Conservation (phyloP, 2,888 invertebrate species). For the Herminia tarsipennalis region DNA sequence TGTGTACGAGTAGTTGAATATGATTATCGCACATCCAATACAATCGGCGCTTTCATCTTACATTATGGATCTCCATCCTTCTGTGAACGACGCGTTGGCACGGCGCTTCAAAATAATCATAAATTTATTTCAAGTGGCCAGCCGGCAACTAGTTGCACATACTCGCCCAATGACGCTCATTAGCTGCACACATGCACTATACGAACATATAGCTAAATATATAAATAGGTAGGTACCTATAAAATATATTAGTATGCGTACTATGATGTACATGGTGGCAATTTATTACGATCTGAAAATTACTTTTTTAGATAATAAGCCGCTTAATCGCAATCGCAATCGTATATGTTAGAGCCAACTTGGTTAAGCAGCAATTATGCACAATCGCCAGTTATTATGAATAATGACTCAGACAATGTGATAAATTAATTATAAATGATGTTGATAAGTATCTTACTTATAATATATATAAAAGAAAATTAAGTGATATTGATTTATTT, state of each 20-base stretch:
- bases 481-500: no score
- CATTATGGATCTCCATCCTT: constrained; percentile 52
- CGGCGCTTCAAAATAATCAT: constrained; percentile 73
- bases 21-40: constrained; percentile 35
- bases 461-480: no score
- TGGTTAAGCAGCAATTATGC: no score
- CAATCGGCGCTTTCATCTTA: constrained; percentile 22
- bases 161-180: constrained; percentile 54
- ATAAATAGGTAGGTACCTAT: not conserved
- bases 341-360: no score
- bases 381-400: no score
- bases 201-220: constrained; percentile 12
- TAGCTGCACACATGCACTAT: constrained; percentile 34
- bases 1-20: constrained; percentile 17
- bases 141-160: constrained; percentile 48
- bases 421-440: no score
- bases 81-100: constrained; percentile 67
- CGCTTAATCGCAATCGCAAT: no score
- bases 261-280: not conserved
- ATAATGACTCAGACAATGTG: no score
- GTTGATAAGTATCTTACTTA: no score
- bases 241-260: not conserved
- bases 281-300: no score
- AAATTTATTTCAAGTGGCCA: constrained; percentile 70
- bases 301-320: no score